These are phyloP conservation scores for Caenorhabditis sinica DNA, from an alignment of 2,888 invertebrate genomes.

Conservation along the genomic window DNA sequence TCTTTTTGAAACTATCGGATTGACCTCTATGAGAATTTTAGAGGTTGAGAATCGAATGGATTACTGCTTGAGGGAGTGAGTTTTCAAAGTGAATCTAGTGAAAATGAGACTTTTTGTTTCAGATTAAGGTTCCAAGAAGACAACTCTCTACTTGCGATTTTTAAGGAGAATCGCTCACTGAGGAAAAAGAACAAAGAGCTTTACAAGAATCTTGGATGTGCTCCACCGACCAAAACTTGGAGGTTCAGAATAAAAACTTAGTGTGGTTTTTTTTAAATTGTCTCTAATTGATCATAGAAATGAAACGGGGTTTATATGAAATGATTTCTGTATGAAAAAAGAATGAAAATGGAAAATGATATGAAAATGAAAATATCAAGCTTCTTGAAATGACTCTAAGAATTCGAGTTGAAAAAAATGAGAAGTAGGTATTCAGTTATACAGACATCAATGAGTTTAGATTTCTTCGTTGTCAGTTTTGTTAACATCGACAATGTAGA, in stretches of 20 bases:
- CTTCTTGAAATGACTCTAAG: no score
- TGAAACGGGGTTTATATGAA: no score
- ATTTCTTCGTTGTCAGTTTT: no score
- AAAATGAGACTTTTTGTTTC: no score
- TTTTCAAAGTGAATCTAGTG: background rate
- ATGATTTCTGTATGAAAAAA: no score
- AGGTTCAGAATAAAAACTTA: slow-evolving; percentile 31
- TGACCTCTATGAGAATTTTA: slow-evolving; percentile 31
- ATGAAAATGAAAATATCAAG: no score
- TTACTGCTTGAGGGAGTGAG: slow-evolving; percentile 50
- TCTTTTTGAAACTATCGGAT: slow-evolving; percentile 40
- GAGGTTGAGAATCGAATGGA: slow-evolving; percentile 36
- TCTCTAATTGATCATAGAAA: no score
- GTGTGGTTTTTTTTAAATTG: background rate
- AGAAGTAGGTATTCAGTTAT: no score
- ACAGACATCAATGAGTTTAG: no score
- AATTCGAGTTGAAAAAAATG: no score
- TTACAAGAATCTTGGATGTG: slow-evolving; percentile 34
- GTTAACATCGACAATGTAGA: no score
- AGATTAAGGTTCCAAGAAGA: slow-evolving; percentile 48
- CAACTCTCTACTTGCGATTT: slow-evolving; percentile 45
- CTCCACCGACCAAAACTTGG: slow-evolving; percentile 46
- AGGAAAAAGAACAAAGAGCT: slow-evolving; percentile 38
- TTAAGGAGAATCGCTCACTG: slow-evolving; percentile 33
- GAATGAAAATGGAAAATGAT: no score